phyloP scores from a whole-genome alignment of 2,888 invertebrate genomes.

The Drepanosiphum platanoidis region DNA sequence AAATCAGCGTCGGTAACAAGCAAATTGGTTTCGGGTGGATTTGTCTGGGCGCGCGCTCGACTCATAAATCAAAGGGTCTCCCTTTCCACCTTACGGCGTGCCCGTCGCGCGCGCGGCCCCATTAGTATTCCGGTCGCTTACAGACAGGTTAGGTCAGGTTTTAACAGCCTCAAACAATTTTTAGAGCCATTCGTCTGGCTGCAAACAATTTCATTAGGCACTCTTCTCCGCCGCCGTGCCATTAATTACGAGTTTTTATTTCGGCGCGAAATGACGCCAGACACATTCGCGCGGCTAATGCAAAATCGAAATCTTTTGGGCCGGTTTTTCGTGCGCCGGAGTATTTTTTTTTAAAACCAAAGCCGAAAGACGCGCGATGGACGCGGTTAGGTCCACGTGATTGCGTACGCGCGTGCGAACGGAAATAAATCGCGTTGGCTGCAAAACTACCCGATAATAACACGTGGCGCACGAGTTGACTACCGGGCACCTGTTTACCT shows the following conservation, averaged over 20 bases:
- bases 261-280: background rate
- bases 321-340: too few relatives aligned
- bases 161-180: conserved; percentile 42
- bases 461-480: too few relatives aligned
- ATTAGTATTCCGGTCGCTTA: conserved; percentile 48
- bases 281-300: background rate
- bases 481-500: too few relatives aligned
- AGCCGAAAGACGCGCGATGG: too few relatives aligned
- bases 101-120: background rate
- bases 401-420: too few relatives aligned
- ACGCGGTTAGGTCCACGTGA: too few relatives aligned
- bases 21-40: conserved; percentile 46
- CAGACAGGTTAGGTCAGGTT: conserved; percentile 32
- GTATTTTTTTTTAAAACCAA: too few relatives aligned
- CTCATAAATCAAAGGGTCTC: conserved; percentile 49
- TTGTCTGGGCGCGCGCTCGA: conserved; percentile 34
- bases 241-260: background rate
- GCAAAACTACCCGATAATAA: too few relatives aligned
- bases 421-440: too few relatives aligned
- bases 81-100: background rate
- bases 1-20: conserved; percentile 56
- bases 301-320: too few relatives aligned
- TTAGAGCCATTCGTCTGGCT: background rate
- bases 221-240: too few relatives aligned
- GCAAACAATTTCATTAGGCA: conserved; percentile 31